A percentile compares a stretch with the other conserved stretches of the same genome.
Conservation (phyloP, 2,888 invertebrate species). For the Heliconius ismenius region DNA sequence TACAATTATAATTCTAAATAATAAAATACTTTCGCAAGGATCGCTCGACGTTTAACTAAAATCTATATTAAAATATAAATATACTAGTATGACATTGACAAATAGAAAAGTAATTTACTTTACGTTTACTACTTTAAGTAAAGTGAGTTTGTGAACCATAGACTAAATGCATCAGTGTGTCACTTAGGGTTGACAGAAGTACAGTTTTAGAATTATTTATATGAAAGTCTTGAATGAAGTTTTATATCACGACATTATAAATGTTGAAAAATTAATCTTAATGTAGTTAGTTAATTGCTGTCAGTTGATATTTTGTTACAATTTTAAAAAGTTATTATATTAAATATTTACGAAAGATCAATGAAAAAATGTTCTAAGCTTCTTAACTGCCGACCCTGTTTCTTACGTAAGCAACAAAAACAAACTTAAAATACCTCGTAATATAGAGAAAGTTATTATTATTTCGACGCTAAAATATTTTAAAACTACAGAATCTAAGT, state of each 20-base stretch:
- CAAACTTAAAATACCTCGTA: not conserved
- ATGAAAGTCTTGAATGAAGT: no score
- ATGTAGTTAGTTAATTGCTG: not conserved
- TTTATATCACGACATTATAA: not conserved
- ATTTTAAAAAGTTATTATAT: not conserved
- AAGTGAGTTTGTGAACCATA: not conserved
- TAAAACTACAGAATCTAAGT: not conserved
- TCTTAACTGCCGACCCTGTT: not conserved
- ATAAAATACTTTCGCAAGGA: not conserved
- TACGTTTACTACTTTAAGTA: no score
- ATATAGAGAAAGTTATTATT: not conserved
- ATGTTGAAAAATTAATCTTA: not conserved
- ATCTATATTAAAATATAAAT: constrained; percentile 5
- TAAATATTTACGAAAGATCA: not conserved
- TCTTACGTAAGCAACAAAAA: not conserved
- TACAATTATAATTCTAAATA: not conserved
- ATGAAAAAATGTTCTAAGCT: not conserved
- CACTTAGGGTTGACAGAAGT: not conserved
- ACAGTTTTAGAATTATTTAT: not conserved
- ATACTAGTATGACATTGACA: constrained; percentile 21
- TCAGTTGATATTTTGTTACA: not conserved
- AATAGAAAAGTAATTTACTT: not conserved
- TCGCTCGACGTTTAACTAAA: constrained; percentile 17
- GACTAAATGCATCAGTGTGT: not conserved
- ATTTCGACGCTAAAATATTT: not conserved